Percentiles rank a stretch among this genome's conserved stretches.
Evolutionary conservation across 2,113 vertebrate genomes (phyloP).

Genomic region (Zootoca vivipara): DNA sequence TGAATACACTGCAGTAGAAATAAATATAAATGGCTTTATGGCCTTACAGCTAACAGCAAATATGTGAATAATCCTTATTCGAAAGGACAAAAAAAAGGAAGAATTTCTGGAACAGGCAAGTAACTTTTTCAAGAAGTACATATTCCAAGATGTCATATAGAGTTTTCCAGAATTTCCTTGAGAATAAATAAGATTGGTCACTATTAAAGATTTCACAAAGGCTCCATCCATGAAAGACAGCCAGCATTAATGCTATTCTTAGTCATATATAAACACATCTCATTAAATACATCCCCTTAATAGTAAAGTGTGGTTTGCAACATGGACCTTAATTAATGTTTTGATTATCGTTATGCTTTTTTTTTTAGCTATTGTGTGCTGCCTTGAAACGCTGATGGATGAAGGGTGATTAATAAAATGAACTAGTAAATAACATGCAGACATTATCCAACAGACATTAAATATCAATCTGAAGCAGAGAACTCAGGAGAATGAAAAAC

Average conservation of each 20-base stretch:
- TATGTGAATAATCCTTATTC: not conserved
- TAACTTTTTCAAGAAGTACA: not conserved
- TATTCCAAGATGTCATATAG: slow-evolving; percentile 12
- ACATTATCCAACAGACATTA: not conserved
- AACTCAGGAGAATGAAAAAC: not conserved
- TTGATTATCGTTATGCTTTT: too few relatives aligned
- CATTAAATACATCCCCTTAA: not conserved
- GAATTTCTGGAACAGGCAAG: not conserved
- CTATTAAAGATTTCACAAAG: not conserved
- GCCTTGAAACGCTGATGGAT: too few relatives aligned
- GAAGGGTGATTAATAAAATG: too few relatives aligned
- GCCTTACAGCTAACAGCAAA: slow-evolving; percentile 20
- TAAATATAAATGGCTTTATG: slow-evolving; percentile 24
- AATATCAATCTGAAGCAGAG: rapidly evolving
- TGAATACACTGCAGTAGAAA: not conserved
- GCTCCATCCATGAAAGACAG: not conserved
- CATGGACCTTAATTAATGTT: too few relatives aligned
- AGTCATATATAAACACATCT: not conserved
- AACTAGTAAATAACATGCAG: too few relatives aligned
- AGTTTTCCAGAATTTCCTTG: not conserved
- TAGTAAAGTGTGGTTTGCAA: not conserved
- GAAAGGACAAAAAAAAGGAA: not conserved
- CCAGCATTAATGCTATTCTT: not conserved
- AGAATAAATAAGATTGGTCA: not conserved
- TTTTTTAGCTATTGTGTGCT: too few relatives aligned